Evolutionary conservation across 2,888 invertebrate species (phyloP).

Genomic region (Carterocephalus palaemon): DNA sequence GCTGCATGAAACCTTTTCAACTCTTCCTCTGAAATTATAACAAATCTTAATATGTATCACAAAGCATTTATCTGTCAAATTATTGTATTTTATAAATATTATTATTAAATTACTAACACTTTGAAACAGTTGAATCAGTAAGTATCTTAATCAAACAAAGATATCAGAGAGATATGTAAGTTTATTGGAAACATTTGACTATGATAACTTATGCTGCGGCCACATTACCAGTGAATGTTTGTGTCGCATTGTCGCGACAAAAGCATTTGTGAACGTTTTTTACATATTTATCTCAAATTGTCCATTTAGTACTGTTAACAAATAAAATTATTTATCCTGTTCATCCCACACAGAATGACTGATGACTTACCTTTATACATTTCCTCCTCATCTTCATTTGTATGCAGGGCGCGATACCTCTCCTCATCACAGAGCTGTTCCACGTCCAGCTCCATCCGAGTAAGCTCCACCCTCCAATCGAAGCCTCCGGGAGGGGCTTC

Average conservation of each 20-base stretch:
- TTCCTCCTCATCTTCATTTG: constrained; percentile 92
- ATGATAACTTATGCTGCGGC: too few relatives aligned
- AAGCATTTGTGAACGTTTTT: too few relatives aligned
- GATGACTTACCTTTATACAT: constrained; percentile 88
- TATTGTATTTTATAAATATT: too few relatives aligned
- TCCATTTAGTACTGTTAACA: background rate
- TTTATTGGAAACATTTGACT: too few relatives aligned
- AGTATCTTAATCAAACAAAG: too few relatives aligned
- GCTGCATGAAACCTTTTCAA: constrained; percentile 90
- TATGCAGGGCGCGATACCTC: constrained; percentile 92
- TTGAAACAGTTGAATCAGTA: too few relatives aligned
- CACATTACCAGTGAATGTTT: too few relatives aligned
- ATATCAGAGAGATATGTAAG: too few relatives aligned
- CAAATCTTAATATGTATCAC: background rate
- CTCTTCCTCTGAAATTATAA: constrained; percentile 87
- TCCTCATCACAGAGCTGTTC: constrained; percentile 97
- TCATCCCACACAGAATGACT: background rate
- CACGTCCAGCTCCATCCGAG: constrained; percentile 86
- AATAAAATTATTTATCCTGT: background rate
- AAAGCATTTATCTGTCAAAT: too few relatives aligned
- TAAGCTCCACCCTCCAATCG: constrained; percentile 80
- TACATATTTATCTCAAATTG: too few relatives aligned
- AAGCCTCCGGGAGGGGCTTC: constrained; percentile 89
- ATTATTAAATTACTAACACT: too few relatives aligned
- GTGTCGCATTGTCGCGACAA: too few relatives aligned